Percentiles rank a stretch among this genome's conserved stretches.
These are phyloP conservation scores for Hipposideros larvatus DNA, from an alignment of 2,797 vertebrate species.

Conservation along the genomic window DNA sequence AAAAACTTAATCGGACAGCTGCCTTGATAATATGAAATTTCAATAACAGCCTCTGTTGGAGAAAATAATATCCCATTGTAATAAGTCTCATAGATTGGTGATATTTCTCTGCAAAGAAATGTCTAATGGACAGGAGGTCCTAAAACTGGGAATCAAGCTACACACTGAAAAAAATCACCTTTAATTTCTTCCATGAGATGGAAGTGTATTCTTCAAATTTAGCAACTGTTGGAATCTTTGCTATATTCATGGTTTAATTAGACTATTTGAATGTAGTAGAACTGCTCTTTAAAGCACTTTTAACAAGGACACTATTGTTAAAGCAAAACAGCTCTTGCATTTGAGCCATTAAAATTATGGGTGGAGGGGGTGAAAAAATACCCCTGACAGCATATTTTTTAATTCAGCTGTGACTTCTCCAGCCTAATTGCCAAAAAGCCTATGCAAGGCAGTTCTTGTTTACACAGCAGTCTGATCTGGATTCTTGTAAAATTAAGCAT, in stretches of 20 bases:
- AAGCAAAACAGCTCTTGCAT: slow-evolving; percentile 66
- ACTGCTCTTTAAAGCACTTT: slow-evolving; percentile 56
- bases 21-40: slow-evolving; percentile 77
- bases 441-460: slow-evolving; percentile 55
- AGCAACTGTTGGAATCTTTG: slow-evolving; percentile 54
- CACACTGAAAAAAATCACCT: neutral
- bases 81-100: slow-evolving; percentile 63
- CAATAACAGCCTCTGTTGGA: slow-evolving; percentile 69
- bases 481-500: slow-evolving; percentile 77
- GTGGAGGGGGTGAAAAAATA: neutral
- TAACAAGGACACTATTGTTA: slow-evolving; percentile 76
- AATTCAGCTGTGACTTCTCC: slow-evolving; percentile 70
- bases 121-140: slow-evolving; percentile 12
- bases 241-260: slow-evolving; percentile 65
- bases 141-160: neutral
- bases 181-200: slow-evolving; percentile 50
- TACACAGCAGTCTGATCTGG: slow-evolving; percentile 70
- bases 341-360: slow-evolving; percentile 67
- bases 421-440: slow-evolving; percentile 51
- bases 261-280: neutral
- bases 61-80: slow-evolving; percentile 77
- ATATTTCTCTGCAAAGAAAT: slow-evolving; percentile 56
- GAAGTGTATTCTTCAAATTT: slow-evolving; percentile 4
- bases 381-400: slow-evolving; percentile 45
- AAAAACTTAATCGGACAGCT: slow-evolving; percentile 81